A percentile compares a stretch with the other conserved stretches of the same genome.
Evolutionary conservation across 1,140 invertebrate species (phyloP).

Genomic region (Laupala kohalensis): DNA sequence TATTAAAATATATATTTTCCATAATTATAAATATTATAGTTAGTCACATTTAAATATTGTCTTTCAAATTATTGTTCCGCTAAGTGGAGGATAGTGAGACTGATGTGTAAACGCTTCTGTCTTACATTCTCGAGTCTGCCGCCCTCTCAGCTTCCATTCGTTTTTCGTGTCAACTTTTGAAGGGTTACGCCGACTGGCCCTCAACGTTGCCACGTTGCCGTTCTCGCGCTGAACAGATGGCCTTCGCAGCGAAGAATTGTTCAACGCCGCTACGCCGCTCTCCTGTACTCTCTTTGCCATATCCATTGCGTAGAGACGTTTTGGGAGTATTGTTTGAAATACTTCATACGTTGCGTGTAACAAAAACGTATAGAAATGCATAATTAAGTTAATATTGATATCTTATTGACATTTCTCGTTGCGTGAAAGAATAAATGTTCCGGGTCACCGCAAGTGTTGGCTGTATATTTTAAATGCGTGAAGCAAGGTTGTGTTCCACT

Average conservation of each 20-base stretch:
- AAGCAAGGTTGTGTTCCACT: constrained; percentile 12
- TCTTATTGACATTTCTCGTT: neutral
- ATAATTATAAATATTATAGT: neutral
- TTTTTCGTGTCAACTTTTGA: neutral
- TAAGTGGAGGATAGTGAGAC: too few relatives aligned
- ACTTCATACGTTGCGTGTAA: neutral
- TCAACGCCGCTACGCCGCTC: neutral
- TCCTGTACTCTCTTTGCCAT: neutral
- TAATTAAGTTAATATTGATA: neutral
- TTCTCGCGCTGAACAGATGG: neutral
- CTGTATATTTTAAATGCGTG: constrained; percentile 3
- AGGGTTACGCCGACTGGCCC: neutral
- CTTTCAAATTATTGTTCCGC: neutral
- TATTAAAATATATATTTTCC: neutral
- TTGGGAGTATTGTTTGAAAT: neutral
- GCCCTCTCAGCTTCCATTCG: neutral
- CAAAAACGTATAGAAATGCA: neutral
- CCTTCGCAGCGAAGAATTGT: neutral
- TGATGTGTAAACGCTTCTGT: too few relatives aligned
- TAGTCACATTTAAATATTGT: neutral
- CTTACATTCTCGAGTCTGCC: too few relatives aligned
- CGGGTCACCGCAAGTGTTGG: neutral
- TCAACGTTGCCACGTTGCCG: constrained; percentile 2
- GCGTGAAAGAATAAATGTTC: neutral
- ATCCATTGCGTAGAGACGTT: neutral